Evolutionary conservation across 2,888 invertebrate genomes (phyloP), one percentile per base, ranked within the genome.

Genomic region (Macrophya annulata): DNA sequence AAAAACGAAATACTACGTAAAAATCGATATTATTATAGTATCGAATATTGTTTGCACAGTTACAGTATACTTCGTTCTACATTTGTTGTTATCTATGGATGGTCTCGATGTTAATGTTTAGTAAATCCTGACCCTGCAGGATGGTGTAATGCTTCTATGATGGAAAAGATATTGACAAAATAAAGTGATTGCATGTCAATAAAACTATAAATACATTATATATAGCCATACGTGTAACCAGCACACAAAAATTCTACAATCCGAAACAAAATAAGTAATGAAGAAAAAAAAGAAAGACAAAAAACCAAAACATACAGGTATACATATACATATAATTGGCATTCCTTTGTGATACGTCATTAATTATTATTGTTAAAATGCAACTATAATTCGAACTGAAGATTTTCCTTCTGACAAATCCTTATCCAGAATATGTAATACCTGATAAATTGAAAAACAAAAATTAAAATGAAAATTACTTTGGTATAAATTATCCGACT

Each of bases 171-270:
- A 48, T 76, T 76, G 76, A 76, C 48, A 48, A 76, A 31, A 79
- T 79, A 79, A 37, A 79, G 21, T 79, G 79, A 79, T 79, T 79
- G 79, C 79, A 79, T 79, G 79, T 79, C 79, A 79, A 79, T 55
- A 59, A 79, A 79, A 79, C 17, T 21, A 79, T 37, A n/a, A 79
- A 79, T 37, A 8, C 25, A 72, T 31, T n/a, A 76, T 48, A 21
- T 25, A n/a, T n/a, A 0, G 37, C 37, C 51, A 59, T 55, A 17
- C 79, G 79, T 79, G 55, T 21, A 48, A 71, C 40, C 40, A n/a
- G 25, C 62, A n/a, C 43, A 71, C 10, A n/a, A 71, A 40, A 71
- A n/a, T 71, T 71, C 37, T 71, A 17, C 71, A n/a, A 25, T 37
- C 9, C 71, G 15, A 25, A 76, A 48, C 17, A 37, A 48, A 76